Evolutionary conservation across 2,113 vertebrate genomes (phyloP).

Genomic region (Sylvilagus bachmani): DNA sequence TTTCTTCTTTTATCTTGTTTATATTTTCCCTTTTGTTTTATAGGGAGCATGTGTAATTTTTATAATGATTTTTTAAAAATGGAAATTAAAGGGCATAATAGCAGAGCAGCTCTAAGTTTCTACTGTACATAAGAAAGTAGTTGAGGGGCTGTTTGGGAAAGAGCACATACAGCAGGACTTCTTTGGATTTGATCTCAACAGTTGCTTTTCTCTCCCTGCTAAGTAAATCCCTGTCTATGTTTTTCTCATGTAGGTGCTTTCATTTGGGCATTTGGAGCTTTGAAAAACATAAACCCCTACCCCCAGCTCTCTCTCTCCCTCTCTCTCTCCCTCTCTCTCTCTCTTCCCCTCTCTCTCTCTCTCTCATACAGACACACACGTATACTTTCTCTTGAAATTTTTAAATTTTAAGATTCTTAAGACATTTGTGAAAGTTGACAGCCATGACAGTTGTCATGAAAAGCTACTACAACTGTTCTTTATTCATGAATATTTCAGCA

Average conservation of each 20-base stretch:
- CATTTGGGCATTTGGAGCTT: background rate
- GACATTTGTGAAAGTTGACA: background rate
- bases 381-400: background rate
- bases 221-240: background rate
- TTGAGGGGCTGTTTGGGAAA: background rate
- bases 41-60: background rate
- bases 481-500: background rate
- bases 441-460: background rate
- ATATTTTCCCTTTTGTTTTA: background rate
- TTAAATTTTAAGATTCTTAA: slow-evolving; percentile 29
- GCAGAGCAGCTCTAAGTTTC: background rate
- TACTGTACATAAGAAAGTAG: background rate
- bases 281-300: background rate
- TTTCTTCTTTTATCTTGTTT: background rate
- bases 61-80: background rate
- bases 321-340: no score
- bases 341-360: no score
- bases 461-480: background rate
- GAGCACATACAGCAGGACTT: background rate
- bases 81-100: background rate
- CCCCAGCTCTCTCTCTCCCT: no score
- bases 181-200: background rate
- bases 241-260: background rate
- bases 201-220: background rate
- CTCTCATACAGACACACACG: background rate